Evolutionary conservation across 2,797 vertebrate genomes (phyloP).

Genomic region (Coregonus suidteri): DNA sequence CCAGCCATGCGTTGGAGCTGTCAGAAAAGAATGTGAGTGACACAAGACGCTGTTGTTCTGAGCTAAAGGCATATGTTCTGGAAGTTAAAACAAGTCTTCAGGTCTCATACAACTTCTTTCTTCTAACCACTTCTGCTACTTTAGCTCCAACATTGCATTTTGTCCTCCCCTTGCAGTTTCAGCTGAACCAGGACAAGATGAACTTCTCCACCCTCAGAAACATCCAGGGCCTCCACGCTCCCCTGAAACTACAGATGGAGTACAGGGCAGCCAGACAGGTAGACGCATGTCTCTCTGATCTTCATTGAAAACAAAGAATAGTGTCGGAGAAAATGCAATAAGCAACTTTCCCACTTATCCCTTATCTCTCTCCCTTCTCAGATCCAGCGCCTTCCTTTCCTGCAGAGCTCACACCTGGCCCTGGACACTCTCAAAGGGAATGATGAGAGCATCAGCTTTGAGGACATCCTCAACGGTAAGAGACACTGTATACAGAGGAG

Average conservation of each 20-base stretch:
- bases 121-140: not conserved
- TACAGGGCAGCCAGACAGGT: constrained; percentile 93
- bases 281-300: not conserved
- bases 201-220: constrained; percentile 90
- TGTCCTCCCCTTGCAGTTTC: constrained; percentile 76
- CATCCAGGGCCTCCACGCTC: constrained; percentile 94
- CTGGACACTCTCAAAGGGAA: constrained; percentile 89
- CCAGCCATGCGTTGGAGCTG: constrained; percentile 89
- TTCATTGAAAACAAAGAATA: not conserved
- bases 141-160: not conserved
- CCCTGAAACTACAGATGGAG: constrained; percentile 96
- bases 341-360: not conserved
- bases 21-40: constrained; percentile 93
- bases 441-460: constrained; percentile 88
- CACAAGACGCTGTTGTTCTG: not conserved
- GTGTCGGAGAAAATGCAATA: not conserved
- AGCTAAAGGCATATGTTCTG: not conserved
- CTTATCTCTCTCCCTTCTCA: constrained; percentile 51
- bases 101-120: no score
- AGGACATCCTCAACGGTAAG: constrained; percentile 92
- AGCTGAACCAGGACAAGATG: constrained; percentile 91
- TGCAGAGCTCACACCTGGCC: constrained; percentile 90
- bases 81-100: not conserved
- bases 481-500: constrained; percentile 8
- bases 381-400: constrained; percentile 93